phyloP scores from a whole-genome alignment of 2,888 invertebrate species.

The Acronicta alni region DNA sequence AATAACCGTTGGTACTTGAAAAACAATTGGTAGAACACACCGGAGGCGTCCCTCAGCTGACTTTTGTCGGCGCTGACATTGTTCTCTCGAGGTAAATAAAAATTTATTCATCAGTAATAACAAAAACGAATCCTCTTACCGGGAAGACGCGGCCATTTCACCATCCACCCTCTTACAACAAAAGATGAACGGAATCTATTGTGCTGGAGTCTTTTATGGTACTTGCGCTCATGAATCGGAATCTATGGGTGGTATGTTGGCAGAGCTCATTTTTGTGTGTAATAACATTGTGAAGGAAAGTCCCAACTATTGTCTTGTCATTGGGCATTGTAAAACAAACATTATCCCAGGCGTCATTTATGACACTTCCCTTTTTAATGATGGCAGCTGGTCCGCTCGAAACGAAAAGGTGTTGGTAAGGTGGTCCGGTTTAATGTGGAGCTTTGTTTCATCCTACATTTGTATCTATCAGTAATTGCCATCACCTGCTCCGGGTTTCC shows the following conservation, averaged over 20 bases:
- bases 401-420: slow-evolving; percentile 64
- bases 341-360: slow-evolving; percentile 77
- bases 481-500: slow-evolving; percentile 75
- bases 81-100: slow-evolving; percentile 62
- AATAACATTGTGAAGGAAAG: slow-evolving; percentile 60
- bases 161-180: slow-evolving; percentile 74
- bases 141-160: slow-evolving; percentile 75
- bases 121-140: slow-evolving; percentile 76
- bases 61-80: slow-evolving; percentile 65
- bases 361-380: slow-evolving; percentile 75
- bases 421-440: slow-evolving; percentile 52
- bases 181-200: slow-evolving; percentile 71
- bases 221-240: slow-evolving; percentile 67
- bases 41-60: slow-evolving; percentile 35
- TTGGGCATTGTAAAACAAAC: slow-evolving; percentile 74
- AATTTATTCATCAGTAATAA: slow-evolving; percentile 77
- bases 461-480: slow-evolving; percentile 75
- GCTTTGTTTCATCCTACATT: slow-evolving; percentile 63
- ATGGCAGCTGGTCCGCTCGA: slow-evolving; percentile 72
- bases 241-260: slow-evolving; percentile 69
- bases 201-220: slow-evolving; percentile 70
- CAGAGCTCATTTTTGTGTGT: slow-evolving; percentile 48
- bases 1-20: slow-evolving; percentile 45
- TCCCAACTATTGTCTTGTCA: slow-evolving; percentile 64
- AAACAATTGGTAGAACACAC: slow-evolving; percentile 49